Base-by-base conservation (phyloP, 2,888 invertebrate genomes). In the Leucania comma region DNA sequence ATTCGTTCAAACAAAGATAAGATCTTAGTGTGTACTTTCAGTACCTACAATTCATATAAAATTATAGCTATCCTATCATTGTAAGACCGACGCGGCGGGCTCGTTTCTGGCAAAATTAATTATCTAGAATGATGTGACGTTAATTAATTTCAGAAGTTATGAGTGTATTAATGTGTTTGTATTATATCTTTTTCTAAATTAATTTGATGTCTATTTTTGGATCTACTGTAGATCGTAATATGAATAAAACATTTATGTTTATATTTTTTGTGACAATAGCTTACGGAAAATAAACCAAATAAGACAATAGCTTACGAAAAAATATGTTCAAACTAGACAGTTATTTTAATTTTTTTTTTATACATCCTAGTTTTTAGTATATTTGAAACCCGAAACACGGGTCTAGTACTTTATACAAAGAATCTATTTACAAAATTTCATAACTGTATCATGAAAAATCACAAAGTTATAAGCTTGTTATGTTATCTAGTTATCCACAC, bases 61-160 rank as follows among this genome's bases (percentile, higher is more conserved):
- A 72, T 57, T 48, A 48, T n/a, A 46, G 20, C 38, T 46, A 50
- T 68, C 29, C 32, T 76, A 57, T 58, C 38, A 53, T 50, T 58
- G 51, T 46, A 38, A 26, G 50, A 29, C 54, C 53, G 53, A 68
- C 59, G 73, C 42, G 60, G 68, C 56, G 61, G 50, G 20, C 67
- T 50, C 68, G 38, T 54, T 68, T 73, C 60, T 65, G 35, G 58
- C 57, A 54, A 69, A 65, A 74, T 78, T 79, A 74, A 79, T 69
- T 69, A 62, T 74, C 68, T 53, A 35, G 50, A 79, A 66, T 62
- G 58, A 42, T 68, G 54, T 68, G 58, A 79, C 61, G 46, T 68
- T 62, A 78, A 78, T 79, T 78, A 74, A 79, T 78, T 69, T 78
- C 24, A 56, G 35, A 74, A 74, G 53, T 78, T 65, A 74, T 68